phyloP scores from a whole-genome alignment of 2,797 vertebrate genomes.

The Pangasius sanitwongsei region DNA sequence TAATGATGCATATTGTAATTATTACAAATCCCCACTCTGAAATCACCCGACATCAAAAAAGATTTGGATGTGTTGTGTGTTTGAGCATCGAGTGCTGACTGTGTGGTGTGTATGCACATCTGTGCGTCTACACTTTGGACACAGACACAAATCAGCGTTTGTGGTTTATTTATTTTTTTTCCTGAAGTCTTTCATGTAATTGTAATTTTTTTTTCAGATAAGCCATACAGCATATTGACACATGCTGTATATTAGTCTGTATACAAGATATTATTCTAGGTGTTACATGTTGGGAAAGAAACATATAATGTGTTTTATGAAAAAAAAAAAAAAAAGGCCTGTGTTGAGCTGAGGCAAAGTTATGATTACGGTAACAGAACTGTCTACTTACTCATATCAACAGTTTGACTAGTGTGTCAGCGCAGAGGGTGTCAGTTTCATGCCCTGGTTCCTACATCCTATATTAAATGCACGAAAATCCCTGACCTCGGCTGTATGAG shows the following conservation, averaged over 20 bases:
- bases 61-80: neutral
- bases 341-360: neutral
- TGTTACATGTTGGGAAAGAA: neutral
- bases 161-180: neutral
- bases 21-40: neutral
- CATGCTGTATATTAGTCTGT: neutral
- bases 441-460: neutral
- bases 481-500: neutral
- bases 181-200: neutral
- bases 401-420: neutral
- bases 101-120: neutral
- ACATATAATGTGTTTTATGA: neutral
- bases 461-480: conserved; percentile 8
- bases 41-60: neutral
- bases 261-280: neutral
- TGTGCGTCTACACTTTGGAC: neutral
- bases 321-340: neutral
- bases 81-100: neutral
- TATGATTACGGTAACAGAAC: neutral
- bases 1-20: neutral
- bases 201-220: neutral
- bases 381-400: neutral
- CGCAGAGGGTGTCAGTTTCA: neutral
- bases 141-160: neutral
- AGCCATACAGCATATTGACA: neutral